phyloP scores from a whole-genome alignment of 1,140 invertebrate genomes.

The Penaeus vannamei region DNA sequence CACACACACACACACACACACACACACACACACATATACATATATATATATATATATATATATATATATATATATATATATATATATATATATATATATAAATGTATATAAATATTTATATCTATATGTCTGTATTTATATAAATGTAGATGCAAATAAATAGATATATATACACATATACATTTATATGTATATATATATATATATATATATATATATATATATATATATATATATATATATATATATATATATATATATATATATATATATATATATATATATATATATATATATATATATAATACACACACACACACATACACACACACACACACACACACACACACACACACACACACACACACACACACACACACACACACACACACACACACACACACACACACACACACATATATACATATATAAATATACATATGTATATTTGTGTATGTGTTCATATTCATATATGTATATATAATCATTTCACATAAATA shows the following conservation, averaged over 20 bases:
- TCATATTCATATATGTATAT: neutral
- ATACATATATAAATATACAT: constrained; percentile 2
- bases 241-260: neutral
- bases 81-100: neutral
- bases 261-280: neutral
- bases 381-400: neutral
- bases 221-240: neutral
- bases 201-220: constrained; percentile 22
- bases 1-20: neutral
- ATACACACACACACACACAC: neutral
- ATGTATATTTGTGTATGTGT: neutral
- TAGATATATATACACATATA: neutral
- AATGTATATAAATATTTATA: neutral
- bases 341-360: neutral
- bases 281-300: constrained; percentile 16
- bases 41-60: constrained; percentile 33
- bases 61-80: neutral
- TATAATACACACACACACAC: neutral
- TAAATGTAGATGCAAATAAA: neutral
- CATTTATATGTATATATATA: neutral
- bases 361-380: neutral
- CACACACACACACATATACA: neutral
- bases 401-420: neutral
- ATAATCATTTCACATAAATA: neutral
- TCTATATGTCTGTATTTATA: neutral